Conservation (phyloP, 1,140 invertebrate genomes). For the Andrena cerasifolii region DNA sequence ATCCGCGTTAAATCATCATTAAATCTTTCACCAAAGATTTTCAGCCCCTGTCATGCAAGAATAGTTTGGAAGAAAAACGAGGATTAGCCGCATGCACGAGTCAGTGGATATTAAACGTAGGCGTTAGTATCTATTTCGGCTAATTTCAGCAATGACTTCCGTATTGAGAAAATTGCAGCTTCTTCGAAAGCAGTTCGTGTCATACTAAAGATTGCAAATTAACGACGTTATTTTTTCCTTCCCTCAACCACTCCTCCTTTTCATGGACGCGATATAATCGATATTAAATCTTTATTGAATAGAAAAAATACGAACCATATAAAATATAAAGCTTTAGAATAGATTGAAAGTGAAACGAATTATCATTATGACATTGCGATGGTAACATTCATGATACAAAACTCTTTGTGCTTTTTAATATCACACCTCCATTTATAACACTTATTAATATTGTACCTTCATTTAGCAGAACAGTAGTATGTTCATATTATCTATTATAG, state of each 20-base stretch:
- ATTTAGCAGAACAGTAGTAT: too few species aligned
- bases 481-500: too few species aligned
- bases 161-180: background rate
- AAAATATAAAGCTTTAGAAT: too few species aligned
- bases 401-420: too few species aligned
- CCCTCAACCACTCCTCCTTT: too few species aligned
- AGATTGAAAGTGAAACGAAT: background rate
- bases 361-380: too few species aligned
- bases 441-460: too few species aligned
- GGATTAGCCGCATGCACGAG: constrained; percentile 49
- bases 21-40: constrained; percentile 32
- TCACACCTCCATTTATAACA: too few species aligned
- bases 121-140: constrained; percentile 36
- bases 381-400: too few species aligned
- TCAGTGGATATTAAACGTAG: constrained; percentile 47
- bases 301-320: too few species aligned
- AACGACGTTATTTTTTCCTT: background rate
- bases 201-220: background rate
- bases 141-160: background rate
- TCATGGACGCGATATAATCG: too few species aligned
- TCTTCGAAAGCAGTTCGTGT: background rate
- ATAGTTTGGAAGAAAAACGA: constrained; percentile 49
- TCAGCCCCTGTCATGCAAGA: constrained; percentile 25
- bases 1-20: background rate
- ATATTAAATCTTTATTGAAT: too few species aligned